Evolutionary conservation across 2,113 vertebrate genomes (phyloP).

Genomic region (Dipodomys ordii): DNA sequence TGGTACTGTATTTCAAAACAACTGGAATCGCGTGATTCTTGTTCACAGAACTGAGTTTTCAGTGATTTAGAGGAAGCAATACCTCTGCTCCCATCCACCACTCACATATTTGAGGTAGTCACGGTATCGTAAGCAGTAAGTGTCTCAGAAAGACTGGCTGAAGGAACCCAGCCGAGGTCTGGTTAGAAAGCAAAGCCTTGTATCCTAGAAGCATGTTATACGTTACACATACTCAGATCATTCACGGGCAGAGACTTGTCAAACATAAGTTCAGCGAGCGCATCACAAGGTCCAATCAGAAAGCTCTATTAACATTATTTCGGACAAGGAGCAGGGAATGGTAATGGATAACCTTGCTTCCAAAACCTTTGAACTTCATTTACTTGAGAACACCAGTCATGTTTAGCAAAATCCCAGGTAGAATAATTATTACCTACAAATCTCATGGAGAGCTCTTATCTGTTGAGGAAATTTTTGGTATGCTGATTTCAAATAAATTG

Average conservation of each 20-base stretch:
- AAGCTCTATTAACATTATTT: conserved; percentile 55
- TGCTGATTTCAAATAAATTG: conserved; percentile 74
- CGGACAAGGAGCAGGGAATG: conserved; percentile 30
- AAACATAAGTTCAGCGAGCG: background rate
- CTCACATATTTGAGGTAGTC: background rate
- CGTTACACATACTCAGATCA: background rate
- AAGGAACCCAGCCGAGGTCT: background rate
- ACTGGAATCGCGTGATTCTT: background rate
- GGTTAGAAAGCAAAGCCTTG: background rate
- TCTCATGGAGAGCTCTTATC: conserved; percentile 81
- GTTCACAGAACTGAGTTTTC: background rate
- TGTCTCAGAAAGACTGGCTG: background rate
- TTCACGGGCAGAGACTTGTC: background rate
- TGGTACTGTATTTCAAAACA: background rate
- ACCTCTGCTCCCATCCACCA: background rate
- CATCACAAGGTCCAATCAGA: background rate
- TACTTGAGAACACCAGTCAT: conserved; percentile 21
- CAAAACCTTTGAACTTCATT: conserved; percentile 43
- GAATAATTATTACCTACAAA: conserved; percentile 75
- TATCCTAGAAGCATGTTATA: background rate
- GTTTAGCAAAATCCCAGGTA: conserved; percentile 72
- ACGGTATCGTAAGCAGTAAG: background rate
- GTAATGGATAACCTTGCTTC: background rate
- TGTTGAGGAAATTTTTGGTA: conserved; percentile 77
- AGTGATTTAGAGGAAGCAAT: background rate